A percentile compares a stretch with the other conserved stretches of the same genome.
Evolutionary conservation across 1,140 invertebrate genomes (phyloP).

Genomic region (Wiebesia pumilae): DNA sequence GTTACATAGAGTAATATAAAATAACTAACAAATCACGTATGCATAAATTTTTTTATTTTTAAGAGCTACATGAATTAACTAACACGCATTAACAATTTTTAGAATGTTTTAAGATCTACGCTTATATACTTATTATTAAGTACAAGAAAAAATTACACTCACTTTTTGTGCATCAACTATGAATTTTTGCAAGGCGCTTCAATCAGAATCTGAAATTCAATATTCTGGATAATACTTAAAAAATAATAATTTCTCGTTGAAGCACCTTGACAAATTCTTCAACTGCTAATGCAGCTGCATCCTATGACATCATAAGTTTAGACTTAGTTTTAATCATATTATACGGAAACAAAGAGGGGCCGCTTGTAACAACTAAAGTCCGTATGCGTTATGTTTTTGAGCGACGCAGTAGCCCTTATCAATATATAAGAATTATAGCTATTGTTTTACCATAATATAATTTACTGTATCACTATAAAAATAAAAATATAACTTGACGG

Average conservation of each 20-base stretch:
- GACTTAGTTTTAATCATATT: conserved; percentile 56
- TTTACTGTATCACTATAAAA: too few species aligned
- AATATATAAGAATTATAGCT: neutral
- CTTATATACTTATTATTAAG: conserved; percentile 39
- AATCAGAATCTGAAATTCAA: conserved; percentile 13
- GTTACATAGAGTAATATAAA: neutral
- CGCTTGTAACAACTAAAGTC: conserved; percentile 9
- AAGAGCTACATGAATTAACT: conserved; percentile 1
- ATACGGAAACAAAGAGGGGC: conserved; percentile 52
- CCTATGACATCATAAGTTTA: conserved; percentile 61
- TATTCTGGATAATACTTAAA: neutral
- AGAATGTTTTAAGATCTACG: conserved; percentile 28
- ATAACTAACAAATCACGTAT: neutral
- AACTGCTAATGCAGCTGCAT: conserved; percentile 62
- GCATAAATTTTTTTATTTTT: neutral
- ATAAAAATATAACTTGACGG: too few species aligned
- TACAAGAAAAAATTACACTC: conserved; percentile 46
- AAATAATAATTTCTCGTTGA: neutral
- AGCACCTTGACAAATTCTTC: conserved; percentile 38
- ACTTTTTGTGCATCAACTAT: conserved; percentile 46
- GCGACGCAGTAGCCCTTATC: conserved; percentile 1
- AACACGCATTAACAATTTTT: conserved; percentile 42
- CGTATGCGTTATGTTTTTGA: neutral
- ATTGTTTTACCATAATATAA: too few species aligned
- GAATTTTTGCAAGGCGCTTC: conserved; percentile 37